Evolutionary conservation across 2,797 vertebrate species (phyloP), one percentile per base, ranked within the genome.

Genomic region (Capromys pilorides): DNA sequence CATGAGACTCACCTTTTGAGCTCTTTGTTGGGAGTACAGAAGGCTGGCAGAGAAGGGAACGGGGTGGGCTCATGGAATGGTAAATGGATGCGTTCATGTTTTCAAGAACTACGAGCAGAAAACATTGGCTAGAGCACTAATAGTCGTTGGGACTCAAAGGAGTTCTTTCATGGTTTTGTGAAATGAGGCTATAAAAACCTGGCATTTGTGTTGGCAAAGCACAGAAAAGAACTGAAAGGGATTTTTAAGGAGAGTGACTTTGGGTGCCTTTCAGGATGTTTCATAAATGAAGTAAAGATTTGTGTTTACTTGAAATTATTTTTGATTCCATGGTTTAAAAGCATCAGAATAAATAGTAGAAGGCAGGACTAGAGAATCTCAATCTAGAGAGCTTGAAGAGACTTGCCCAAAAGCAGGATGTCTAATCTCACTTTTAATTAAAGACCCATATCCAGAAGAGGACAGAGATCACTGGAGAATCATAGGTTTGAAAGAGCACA

Each of bases 231-330:
- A 79, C 71, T 51, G 73, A 36, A 73, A 89, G 49, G 0, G 2
- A 87, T 59, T 78, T 93, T 93, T 71, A 88, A 78, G 57, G 8
- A 62, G 75, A 77, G 26, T 75, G 45, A 93, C 9, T 81, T 71
- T 90, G 6, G 62, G 4, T 69, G 39, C 3, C 85, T 92, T 92
- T 81, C 73, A 92, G 45, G 59, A 75, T 94, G 41, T 57, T 87
- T 80, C 83, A 67, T 75, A 86, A 94, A 94, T 90, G 22, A 91
- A 93, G 41, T 57, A 75, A 87, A 96, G 0, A 41, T 80, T 79
- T 57, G 9, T 87, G 51, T 69, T 81, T 21, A 78, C 69, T 86
- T 88, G 90, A 89, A 79, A 83, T 92, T 73, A 67, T 11, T 54
- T 88, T 54, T 67, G 8, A 31, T 64, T 94, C 59, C 45, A 13